Evolutionary conservation across 2,888 invertebrate species (phyloP).

Genomic region (Blastobasis lacticolella): DNA sequence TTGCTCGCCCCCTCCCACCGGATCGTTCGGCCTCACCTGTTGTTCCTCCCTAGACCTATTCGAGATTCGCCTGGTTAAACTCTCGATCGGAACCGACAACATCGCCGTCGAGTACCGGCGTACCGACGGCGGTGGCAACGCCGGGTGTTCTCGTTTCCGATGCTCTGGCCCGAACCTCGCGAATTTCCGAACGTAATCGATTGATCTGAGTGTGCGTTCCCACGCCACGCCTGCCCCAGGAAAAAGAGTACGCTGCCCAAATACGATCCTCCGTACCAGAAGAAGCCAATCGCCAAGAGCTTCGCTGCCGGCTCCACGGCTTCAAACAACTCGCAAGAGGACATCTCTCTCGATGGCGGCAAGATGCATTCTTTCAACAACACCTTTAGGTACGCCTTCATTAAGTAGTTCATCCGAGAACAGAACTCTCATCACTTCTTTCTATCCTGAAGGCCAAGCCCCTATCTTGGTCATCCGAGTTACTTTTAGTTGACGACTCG

Average conservation of each 20-base stretch:
- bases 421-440: background rate
- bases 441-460: background rate
- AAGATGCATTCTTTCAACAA: constrained; percentile 88
- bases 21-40: constrained; percentile 19
- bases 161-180: constrained; percentile 23
- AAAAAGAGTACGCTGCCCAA: constrained; percentile 92
- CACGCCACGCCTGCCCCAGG: constrained; percentile 77
- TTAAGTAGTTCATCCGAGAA: background rate
- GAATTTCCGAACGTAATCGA: constrained; percentile 67
- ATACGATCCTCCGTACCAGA: constrained; percentile 90
- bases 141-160: constrained; percentile 45
- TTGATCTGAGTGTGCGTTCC: constrained; percentile 74
- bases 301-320: constrained; percentile 77
- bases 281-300: constrained; percentile 86
- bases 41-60: constrained; percentile 21
- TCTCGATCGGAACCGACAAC: constrained; percentile 26
- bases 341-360: constrained; percentile 85
- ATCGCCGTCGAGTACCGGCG: constrained; percentile 19
- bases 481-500: background rate
- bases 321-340: constrained; percentile 85
- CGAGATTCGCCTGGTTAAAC: constrained; percentile 12
- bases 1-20: too few relatives aligned
- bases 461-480: background rate
- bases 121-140: constrained; percentile 5
- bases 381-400: constrained; percentile 79